A percentile compares a stretch with the other conserved stretches of the same genome.
These are phyloP conservation scores for Tortricodes alternella DNA, from an alignment of 2,888 invertebrate genomes.

Conservation along the genomic window DNA sequence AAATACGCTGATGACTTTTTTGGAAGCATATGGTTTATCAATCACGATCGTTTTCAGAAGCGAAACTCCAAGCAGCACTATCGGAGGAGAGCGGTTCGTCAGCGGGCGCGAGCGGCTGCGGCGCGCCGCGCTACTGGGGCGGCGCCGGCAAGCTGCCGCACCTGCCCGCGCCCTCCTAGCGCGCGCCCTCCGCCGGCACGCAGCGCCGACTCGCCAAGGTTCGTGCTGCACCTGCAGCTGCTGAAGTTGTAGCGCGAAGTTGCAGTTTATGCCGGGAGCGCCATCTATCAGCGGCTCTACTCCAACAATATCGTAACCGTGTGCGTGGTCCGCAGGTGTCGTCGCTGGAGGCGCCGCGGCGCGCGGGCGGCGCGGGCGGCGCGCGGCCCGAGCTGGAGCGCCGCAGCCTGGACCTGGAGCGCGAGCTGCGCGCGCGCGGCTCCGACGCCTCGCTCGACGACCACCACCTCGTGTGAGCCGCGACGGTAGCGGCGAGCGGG, in stretches of 20 bases:
- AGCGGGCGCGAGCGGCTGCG: conserved; percentile 33
- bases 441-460: conserved; percentile 75
- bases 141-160: conserved; percentile 71
- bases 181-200: conserved; percentile 53
- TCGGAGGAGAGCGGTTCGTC: conserved; percentile 69
- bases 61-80: conserved; percentile 75
- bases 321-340: too few relatives aligned
- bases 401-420: conserved; percentile 78
- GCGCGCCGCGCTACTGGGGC: conserved; percentile 45
- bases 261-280: too few relatives aligned
- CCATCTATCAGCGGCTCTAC: too few relatives aligned
- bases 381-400: conserved; percentile 72
- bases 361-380: conserved; percentile 43
- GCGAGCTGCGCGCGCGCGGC: conserved; percentile 71
- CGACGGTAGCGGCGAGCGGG: too few relatives aligned
- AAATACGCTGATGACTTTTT: too few relatives aligned
- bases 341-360: conserved; percentile 67
- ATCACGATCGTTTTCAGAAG: conserved; percentile 67
- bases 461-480: conserved; percentile 58
- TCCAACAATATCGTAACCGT: too few relatives aligned
- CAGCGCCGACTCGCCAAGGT: conserved; percentile 76
- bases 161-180: conserved; percentile 80
- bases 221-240: neutral
- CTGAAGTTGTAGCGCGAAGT: too few relatives aligned
- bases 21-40: too few relatives aligned